Base-by-base conservation (phyloP, 2,888 invertebrate genomes). In the Polydrusus pterygomalis region DNA sequence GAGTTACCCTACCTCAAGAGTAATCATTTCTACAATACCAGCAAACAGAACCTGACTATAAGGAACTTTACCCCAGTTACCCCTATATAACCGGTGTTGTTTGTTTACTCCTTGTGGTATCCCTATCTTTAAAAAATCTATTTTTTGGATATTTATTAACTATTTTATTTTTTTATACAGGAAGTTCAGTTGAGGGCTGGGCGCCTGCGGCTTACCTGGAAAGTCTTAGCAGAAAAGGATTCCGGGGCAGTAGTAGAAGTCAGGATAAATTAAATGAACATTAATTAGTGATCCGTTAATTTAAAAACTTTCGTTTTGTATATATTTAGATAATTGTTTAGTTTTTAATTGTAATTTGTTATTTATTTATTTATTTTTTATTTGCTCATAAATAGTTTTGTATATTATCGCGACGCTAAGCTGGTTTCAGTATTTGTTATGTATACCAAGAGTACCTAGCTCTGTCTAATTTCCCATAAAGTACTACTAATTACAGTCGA, bases 201-300 rank as follows among this genome's bases (percentile, higher is more conserved):
- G 97, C 96, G 75, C 97, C 97, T 72, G 96, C 96, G 67, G 96
- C 96, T 40, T 97, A 97, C 89, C 90, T 97, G 88, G 96, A 96
- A 89, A 91, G 90, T 80, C 86, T 90, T 82, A 93, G 93, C 88
- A 91, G 94, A 85, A 95, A 94, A 89, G 91, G 92, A 13, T 93
- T 94, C 81, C 91, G 94, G 85, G 93, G 93, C 82, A 93, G 93
- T 83, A 92, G 92, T 86, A 90, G 91, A 84, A 91, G 91, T 81
- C 91, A 91, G 86, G 91, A 91, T 85, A 89, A 89, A 64, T 78
- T 83, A 79, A 82, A 80, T 60, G 80, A 83, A 73, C 77, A 75
- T 74, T 82, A 81, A 43, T 43, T 10, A 34, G 77, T 79, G 75
- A 75, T 77, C 75, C 76, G 75, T 63, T 74, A 72, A 67, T 79